Conservation (phyloP, 2,888 invertebrate species). For the Drosophila neutralis region DNA sequence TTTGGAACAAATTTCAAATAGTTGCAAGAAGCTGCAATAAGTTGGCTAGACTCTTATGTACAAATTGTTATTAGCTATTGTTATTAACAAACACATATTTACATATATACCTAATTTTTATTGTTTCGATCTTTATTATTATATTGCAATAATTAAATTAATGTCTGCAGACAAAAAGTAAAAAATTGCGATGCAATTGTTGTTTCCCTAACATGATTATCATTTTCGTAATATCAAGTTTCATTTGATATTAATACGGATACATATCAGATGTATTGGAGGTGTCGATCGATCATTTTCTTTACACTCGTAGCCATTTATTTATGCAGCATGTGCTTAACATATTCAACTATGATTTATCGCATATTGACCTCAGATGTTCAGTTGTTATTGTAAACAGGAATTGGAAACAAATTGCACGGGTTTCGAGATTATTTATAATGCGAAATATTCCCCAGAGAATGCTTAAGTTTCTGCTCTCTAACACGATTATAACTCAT, state of each 20-base stretch:
- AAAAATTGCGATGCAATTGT: not conserved
- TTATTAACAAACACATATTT: not conserved
- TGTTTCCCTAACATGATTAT: not conserved
- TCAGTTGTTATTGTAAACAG: conserved; percentile 1
- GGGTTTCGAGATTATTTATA: not conserved
- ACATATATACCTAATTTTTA: not conserved
- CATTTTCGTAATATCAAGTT: not conserved
- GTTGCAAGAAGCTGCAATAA: not conserved
- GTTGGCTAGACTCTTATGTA: not conserved
- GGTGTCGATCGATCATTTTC: not conserved
- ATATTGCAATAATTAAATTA: not conserved
- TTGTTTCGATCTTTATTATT: not conserved
- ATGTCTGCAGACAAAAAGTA: not conserved
- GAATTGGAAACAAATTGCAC: not conserved
- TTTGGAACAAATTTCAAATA: not conserved
- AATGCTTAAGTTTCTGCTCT: not conserved
- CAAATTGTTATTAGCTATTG: not conserved
- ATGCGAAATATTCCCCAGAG: not conserved
- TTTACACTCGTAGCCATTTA: not conserved
- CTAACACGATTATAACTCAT: conserved; percentile 1
- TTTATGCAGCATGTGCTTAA: not conserved
- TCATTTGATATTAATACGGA: not conserved
- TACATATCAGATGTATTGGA: not conserved
- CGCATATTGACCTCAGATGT: not conserved
- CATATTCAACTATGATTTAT: not conserved